Base-by-base conservation (phyloP, 2,113 vertebrate species). In the Sylvicapra grimmia region DNA sequence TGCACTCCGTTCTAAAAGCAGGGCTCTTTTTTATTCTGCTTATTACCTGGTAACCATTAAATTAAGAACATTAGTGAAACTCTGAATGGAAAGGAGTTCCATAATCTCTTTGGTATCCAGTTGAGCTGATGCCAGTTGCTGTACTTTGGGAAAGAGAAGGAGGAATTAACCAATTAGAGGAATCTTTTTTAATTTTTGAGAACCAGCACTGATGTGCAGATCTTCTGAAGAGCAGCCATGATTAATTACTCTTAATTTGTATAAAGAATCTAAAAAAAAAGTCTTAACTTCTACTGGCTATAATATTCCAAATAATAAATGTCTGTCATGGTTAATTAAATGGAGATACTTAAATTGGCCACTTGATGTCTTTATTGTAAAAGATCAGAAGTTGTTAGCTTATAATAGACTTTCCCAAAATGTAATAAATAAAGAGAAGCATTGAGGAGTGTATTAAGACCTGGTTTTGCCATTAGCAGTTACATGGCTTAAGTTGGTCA, bases 11-110 rank as follows among this genome's bases (percentile, higher is more conserved):
- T 90, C 82, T 96, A 72, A 97, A 93, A 95, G n/a, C 82, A 82
- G 21, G 44, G 36, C 61, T 97, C 96, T 89, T 94, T 94, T 97
- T 97, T 51, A 68, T 89, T 72, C 87, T 8, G 12, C 15, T 31
- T 88, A 72, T 96, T 94, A 96, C 97, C 95, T 94, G 95, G 94
- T 95, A 93, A 96, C 96, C 88, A 94, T 85, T 93, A 85, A 86
- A 61, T 86, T 93, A 94, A 61, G 91, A 97, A 84, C 92, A 90
- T 96, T 94, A 80, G 84, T 86, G 51, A 61, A 87, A 86, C 85
- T 94, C 92, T 61, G 80, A 93, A 93, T 88, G 72, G 54, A 97
- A 95, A 56, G 89, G 51, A 61, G 53, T 86, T 98, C 87, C 44
- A 51, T 56, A 79, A 93, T 88, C 96, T 97, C 93, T 97, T 80